A percentile compares a stretch with the other conserved stretches of the same genome.
These are phyloP conservation scores for Callaeas wilsoni DNA, from an alignment of 2,113 vertebrate genomes.

Conservation along the genomic window DNA sequence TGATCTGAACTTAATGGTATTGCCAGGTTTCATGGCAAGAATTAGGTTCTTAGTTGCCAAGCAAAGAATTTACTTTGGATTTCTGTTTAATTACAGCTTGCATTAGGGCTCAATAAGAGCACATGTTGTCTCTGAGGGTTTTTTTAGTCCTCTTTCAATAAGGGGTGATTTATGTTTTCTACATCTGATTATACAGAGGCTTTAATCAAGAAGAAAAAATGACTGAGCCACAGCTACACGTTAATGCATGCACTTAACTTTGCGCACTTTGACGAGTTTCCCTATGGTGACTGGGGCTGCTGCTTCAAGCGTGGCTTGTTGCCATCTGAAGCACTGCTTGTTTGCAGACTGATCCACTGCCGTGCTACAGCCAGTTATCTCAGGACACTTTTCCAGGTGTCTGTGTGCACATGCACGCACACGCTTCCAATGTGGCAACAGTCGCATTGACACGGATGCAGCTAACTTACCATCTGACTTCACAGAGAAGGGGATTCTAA, in stretches of 20 bases:
- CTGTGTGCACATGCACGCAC: background rate
- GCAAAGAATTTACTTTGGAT: background rate
- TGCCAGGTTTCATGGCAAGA: conserved; percentile 20
- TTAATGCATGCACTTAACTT: background rate
- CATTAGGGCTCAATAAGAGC: background rate
- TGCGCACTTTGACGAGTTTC: background rate
- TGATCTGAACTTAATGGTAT: conserved; percentile 2
- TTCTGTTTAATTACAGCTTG: conserved; percentile 14
- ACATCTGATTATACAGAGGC: background rate
- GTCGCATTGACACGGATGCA: rapidly evolving
- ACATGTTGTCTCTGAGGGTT: background rate
- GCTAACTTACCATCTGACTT: background rate
- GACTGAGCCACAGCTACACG: background rate
- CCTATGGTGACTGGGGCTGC: background rate
- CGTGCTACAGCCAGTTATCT: background rate
- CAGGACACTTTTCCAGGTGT: background rate
- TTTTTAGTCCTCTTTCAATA: background rate
- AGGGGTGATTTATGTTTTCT: background rate
- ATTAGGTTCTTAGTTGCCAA: background rate
- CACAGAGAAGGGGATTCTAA: background rate
- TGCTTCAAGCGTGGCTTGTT: background rate
- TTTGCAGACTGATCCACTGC: background rate
- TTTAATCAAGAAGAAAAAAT: conserved; percentile 7
- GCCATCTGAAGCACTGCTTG: background rate
- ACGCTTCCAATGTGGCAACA: rapidly evolving